Base-by-base conservation (phyloP, 2,113 vertebrate genomes). In the Hippotragus niger region DNA sequence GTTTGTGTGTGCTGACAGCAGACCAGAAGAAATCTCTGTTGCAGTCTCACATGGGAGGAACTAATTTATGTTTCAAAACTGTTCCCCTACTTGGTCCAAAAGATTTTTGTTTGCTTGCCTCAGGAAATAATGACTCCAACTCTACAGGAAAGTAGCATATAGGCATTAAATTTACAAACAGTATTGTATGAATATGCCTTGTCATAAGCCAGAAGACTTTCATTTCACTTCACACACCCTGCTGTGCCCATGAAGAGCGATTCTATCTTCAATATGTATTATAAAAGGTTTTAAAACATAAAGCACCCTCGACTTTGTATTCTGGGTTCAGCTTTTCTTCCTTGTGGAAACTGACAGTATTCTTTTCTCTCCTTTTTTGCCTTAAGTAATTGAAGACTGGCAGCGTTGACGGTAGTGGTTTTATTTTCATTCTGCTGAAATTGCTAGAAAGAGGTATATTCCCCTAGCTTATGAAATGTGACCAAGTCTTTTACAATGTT, bases 211-310 rank as follows among this genome's bases (percentile, higher is more conserved):
- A 14, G 29, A 52, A 58, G 16, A 16, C 25, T 81, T 71, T 15
- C 31, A 36, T 7, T 58, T 83, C n/a, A 27, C 33, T 45, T 36
- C 40, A 14, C 9, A 71, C 5, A 47, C 31, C 29, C 15, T 23
- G 6, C 6, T 17, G 5, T 53, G 78, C 10, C 31, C 1, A 0
- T 6, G 15, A 74, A 50, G 19, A 52, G 4, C 1, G 0, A 8
- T 33, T 78, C 67, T 64, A 31, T 55, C 71, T 92, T 33, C 40
- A 83, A 17, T 0, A 0, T 89, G 0, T 43, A 76, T 62, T 17
- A 36, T 50, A n/a, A 0, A 90, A 36, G 5, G 60, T 45, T 45
- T 76, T 27, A 0, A 29, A 76, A 74, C 62, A 5, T 7, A 15
- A 64, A 15, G 23, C 14, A 50, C 43, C 14, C 84, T 31, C 52